Evolutionary conservation across 2,113 vertebrate genomes (phyloP).

Genomic region (Nothobranchius kuhntae): DNA sequence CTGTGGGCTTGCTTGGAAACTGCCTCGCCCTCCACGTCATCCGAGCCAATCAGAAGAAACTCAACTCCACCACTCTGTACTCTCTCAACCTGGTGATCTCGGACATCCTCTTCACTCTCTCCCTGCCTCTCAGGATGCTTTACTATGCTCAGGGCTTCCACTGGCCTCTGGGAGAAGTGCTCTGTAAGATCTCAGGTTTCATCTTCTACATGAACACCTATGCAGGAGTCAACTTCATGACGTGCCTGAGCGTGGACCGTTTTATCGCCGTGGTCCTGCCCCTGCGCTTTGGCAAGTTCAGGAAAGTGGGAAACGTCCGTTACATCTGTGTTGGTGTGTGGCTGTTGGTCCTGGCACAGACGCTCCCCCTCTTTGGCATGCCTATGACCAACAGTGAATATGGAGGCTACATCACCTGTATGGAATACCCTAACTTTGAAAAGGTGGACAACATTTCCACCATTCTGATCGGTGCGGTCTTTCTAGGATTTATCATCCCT

Average conservation of each 20-base stretch:
- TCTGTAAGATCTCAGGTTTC: constrained; percentile 85
- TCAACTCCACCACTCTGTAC: constrained; percentile 96
- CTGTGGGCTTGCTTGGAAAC: constrained; percentile 88
- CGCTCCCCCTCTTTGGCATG: constrained; percentile 86
- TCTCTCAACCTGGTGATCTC: constrained; percentile 95
- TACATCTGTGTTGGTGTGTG: constrained; percentile 87
- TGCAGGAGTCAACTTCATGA: constrained; percentile 96
- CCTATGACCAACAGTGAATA: constrained; percentile 78
- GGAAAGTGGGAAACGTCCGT: constrained; percentile 85
- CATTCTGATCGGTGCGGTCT: constrained; percentile 88
- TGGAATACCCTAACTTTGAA: constrained; percentile 97
- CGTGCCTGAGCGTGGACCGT: constrained; percentile 92
- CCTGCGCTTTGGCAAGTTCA: constrained; percentile 83
- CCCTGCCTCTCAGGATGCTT: constrained; percentile 85
- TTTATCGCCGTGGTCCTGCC: constrained; percentile 93
- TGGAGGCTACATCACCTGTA: constrained; percentile 82
- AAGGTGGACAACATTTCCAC: constrained; percentile 78
- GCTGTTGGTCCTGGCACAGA: constrained; percentile 89
- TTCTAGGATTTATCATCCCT: constrained; percentile 87
- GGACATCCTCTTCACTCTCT: constrained; percentile 89
- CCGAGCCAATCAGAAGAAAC: constrained; percentile 90
- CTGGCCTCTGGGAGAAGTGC: constrained; percentile 85
- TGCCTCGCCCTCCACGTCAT: constrained; percentile 88
- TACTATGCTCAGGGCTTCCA: constrained; percentile 92
- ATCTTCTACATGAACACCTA: constrained; percentile 96